These are phyloP conservation scores for Ridgeia piscesae DNA, from an alignment of 1,140 invertebrate genomes.

Conservation along the genomic window DNA sequence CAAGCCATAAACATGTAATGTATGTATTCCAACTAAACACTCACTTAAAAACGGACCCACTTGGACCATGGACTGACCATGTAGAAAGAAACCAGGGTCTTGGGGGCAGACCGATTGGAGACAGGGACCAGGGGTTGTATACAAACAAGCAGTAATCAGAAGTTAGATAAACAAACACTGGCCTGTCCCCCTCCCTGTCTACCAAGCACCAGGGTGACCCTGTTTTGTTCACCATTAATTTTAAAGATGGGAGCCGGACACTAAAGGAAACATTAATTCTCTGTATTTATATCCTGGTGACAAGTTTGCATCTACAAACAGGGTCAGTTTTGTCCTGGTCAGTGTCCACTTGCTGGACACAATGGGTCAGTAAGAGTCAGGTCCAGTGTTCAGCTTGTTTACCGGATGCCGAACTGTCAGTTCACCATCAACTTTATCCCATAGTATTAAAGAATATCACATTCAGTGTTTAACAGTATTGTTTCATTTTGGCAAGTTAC, in stretches of 20 bases:
- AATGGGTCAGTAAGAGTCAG: background rate
- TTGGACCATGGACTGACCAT: background rate
- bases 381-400: background rate
- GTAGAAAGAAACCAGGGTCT: background rate
- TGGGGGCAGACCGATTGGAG: background rate
- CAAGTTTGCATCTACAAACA: background rate
- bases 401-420: background rate
- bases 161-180: background rate
- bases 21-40: background rate
- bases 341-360: background rate
- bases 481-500: too few relatives aligned
- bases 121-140: background rate
- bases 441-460: background rate
- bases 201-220: background rate
- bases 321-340: background rate
- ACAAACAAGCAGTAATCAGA: background rate
- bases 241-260: background rate
- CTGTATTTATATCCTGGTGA: background rate
- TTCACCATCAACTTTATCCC: background rate
- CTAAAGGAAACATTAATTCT: background rate
- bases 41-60: background rate
- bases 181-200: background rate
- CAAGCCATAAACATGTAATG: background rate
- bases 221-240: background rate
- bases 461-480: background rate